Percentiles rank a stretch among this genome's conserved stretches.
Conservation (phyloP, 2,888 invertebrate genomes). For the Teleogryllus oceanicus region DNA sequence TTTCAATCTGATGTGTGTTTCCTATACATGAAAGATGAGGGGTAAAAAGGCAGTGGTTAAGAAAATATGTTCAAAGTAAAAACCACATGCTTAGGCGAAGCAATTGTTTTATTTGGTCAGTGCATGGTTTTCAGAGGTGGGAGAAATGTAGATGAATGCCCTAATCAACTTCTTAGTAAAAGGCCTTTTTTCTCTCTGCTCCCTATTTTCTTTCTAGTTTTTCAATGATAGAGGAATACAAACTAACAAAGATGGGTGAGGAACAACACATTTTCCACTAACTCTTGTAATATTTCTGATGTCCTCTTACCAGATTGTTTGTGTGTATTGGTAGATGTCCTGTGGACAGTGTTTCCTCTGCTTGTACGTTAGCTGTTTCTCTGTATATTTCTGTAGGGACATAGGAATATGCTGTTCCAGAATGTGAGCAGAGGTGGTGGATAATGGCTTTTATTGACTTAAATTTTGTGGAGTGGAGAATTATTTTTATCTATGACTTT, state of each 20-base stretch:
- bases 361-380: conserved; percentile 3
- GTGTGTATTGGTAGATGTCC: neutral
- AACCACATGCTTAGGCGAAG: neutral
- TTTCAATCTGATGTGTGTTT: too few species aligned
- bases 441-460: neutral
- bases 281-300: too few species aligned
- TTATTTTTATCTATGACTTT: neutral
- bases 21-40: too few species aligned
- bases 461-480: neutral
- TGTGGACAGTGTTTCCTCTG: neutral
- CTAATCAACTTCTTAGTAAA: neutral
- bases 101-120: neutral
- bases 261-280: neutral
- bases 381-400: neutral
- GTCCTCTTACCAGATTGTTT: too few species aligned
- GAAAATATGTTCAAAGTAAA: neutral
- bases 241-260: neutral
- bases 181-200: neutral
- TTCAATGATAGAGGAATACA: neutral
- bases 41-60: neutral
- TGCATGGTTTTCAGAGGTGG: neutral
- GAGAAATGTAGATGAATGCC: neutral
- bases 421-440: neutral
- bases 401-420: neutral
- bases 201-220: neutral